Percentiles rank a stretch among this genome's conserved stretches.
phyloP scores from a whole-genome alignment of 64 coral and sea anemone species.

The Montipora cactus region DNA sequence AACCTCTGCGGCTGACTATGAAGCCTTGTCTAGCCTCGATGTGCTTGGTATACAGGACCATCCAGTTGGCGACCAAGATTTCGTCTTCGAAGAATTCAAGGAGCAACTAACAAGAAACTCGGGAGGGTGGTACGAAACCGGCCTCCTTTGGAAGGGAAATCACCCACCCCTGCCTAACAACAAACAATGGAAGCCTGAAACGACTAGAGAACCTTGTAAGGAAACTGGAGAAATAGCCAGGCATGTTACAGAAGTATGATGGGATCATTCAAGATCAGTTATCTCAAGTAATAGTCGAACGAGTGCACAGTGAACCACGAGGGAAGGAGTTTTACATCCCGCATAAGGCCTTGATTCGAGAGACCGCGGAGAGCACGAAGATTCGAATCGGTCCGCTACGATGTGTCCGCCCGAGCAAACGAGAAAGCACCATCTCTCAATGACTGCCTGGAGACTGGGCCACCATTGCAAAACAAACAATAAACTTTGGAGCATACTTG shows the following conservation, averaged over 20 bases:
- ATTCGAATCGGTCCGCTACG: no score
- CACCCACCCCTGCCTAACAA: constrained; percentile 1
- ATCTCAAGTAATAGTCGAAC: constrained; percentile 36
- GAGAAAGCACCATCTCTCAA: no score
- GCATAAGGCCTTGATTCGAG: constrained; percentile 9
- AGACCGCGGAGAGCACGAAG: neutral
- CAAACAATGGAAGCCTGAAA: constrained; percentile 15
- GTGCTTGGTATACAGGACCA: constrained; percentile 36
- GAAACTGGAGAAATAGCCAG: neutral
- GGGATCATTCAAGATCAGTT: constrained; percentile 25
- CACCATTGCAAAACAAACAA: neutral
- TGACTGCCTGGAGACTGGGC: no score
- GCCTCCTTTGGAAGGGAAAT: constrained; percentile 26
- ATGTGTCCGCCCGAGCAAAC: no score
- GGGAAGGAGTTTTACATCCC: constrained; percentile 12
- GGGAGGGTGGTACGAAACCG: constrained; percentile 9
- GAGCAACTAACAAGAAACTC: constrained; percentile 14
- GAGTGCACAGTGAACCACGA: constrained; percentile 1
- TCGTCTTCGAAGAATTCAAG: constrained; percentile 16
- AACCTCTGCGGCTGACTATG: neutral
- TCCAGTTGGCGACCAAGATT: constrained; percentile 17
- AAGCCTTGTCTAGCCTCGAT: constrained; percentile 10
- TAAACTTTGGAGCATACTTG: neutral
- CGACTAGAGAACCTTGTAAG: constrained; percentile 22
- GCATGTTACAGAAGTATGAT: constrained; percentile 15